Base-by-base conservation (phyloP, 92 coral and sea anemone species). In the Porites lobata region DNA sequence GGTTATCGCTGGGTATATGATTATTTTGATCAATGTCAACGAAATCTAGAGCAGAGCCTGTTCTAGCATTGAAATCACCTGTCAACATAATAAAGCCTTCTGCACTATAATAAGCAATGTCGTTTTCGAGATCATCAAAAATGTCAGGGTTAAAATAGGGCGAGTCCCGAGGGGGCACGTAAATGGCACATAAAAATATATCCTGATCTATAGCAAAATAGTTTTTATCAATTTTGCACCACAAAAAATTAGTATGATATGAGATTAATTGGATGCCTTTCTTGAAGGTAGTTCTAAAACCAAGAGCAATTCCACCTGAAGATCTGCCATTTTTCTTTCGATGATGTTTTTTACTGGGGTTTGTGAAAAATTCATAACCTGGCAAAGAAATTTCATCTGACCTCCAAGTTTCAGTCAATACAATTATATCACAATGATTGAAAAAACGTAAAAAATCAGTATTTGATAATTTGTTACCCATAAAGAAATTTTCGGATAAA, bases 281-380 rank as follows among this genome's bases (percentile, higher is more conserved):
- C 21, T 47, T 54, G 13, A 75, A 18, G 29, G 79, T 47, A 19
- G 29, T 14, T 75, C 24, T 75, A 8, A 75, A 75, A 21, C 78
- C 87, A 54, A 83, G 76, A 8, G 73, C 71, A 74, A 84, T 75
- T 6, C 88, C 81, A 29, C 81, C 81, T 17, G 88, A 84, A 11
- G 38, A 53, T 62, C 88, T 84, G 51, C 81, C 88, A 9, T 54
- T 47, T 75, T 75, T 84, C 73, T 74, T 65, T 2, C 43, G 22
- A 38, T 15, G 26, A 10, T 43, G 67, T 64, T 74, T 84, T 73
- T 4, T 43, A 5, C 80, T 67, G 18, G 72, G 69, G 29, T 38
- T 75, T 5, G 58, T 54, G 22, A 54, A 76, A 1, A 76, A 9
- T 7, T 76, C 70, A 59, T 29, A 58, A 26, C 81, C 81, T 1